Evolutionary conservation across 2,888 invertebrate species (phyloP), one percentile per base, ranked within the genome.

Genomic region (Amphipyra tragopoginis): DNA sequence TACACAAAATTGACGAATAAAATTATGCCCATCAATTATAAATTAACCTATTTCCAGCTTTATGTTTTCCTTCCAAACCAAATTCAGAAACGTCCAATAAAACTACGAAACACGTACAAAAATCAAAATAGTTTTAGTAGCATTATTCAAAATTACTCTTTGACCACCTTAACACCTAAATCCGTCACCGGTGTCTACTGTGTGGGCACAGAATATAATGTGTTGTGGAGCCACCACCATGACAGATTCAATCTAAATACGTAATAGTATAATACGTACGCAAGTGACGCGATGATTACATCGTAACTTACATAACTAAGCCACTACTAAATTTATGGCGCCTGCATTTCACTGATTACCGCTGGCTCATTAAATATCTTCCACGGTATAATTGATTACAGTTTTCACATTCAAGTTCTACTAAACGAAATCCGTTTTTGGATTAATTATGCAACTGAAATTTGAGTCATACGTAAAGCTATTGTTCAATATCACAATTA

Each of bases 401-500:
- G 55, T 36, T 54, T 51, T 11, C 40, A 52, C 51, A 26, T 56
- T 44, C 11, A 36, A 60, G 60, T 45, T 54, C 11, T 33, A 47
- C n/a, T 8, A 47, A 61, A 71, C 39, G 11, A 57, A 44, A 65
- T 45, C 38, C 42, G 11, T 40, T 47, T 53, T 50, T n/a, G 56
- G 50, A 51, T 43, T 57, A 52, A 71, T 57, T 48, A 71, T 51
- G 70, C 72, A 63, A 65, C 62, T 39, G 61, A 73, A 65, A 66
- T 61, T 73, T 56, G 63, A 65, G 74, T 76, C 43, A 34, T 71
- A 65, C 36, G 36, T 65, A 68, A 68, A 74, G 74, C 63, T 65
- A 60, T 62, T 42, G 63, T 64, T 57, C 51, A 68, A 61, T 74
- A 77, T 74, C 71, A 77, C 74, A 77, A 64, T 65, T 48, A 71